Conservation (phyloP, 2,113 vertebrate genomes). For the Carassius carassius region DNA sequence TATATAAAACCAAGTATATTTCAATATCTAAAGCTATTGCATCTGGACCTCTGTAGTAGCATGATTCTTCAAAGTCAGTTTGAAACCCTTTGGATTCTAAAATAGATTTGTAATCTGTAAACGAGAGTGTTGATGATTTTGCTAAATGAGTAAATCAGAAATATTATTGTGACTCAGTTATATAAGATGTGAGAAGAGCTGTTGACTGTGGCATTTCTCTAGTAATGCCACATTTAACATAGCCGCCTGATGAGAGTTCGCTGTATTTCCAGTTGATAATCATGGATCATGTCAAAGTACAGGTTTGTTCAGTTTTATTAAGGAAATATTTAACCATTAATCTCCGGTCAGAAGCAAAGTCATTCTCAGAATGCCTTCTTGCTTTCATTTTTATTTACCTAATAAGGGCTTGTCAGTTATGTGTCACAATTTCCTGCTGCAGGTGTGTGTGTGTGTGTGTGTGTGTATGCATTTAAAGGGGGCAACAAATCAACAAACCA, state of each 20-base stretch:
- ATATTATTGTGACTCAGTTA: background rate
- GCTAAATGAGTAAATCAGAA: background rate
- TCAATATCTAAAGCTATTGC: background rate
- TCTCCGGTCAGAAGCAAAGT: background rate
- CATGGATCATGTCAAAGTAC: background rate
- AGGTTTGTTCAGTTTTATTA: background rate
- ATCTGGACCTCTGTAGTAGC: background rate
- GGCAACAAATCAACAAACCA: constrained; percentile 56
- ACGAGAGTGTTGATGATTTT: background rate
- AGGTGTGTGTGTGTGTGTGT: constrained; percentile 26
- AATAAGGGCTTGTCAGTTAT: constrained; percentile 43
- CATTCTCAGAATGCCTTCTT: background rate
- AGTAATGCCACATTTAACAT: constrained; percentile 1
- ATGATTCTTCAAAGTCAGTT: background rate
- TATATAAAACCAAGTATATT: background rate
- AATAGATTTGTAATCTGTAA: background rate
- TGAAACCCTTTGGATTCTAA: background rate
- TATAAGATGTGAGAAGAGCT: background rate
- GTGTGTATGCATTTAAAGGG: constrained; percentile 52
- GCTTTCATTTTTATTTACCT: constrained; percentile 2
- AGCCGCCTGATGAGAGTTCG: background rate
- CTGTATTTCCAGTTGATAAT: background rate
- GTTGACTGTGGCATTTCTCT: background rate
- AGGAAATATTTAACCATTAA: background rate
- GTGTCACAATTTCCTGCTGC: constrained; percentile 50